Percentiles rank a stretch among this genome's conserved stretches.
Conservation (phyloP, 2,888 invertebrate species). For the Sphinx pinastri region DNA sequence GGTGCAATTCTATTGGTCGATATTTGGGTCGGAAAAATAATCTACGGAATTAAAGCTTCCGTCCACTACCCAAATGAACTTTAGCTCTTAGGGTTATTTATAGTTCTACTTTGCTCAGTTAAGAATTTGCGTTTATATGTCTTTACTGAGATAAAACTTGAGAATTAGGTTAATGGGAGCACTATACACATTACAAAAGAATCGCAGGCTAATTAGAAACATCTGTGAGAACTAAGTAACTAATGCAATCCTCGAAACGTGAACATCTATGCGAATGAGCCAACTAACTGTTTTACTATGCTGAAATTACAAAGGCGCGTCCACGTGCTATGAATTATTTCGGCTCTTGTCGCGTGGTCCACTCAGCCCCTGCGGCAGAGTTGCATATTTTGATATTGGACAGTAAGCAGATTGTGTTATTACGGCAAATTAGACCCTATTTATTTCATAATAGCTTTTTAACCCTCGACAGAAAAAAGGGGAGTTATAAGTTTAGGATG, state of each 20-base stretch:
- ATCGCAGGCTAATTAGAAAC: slow-evolving; percentile 18
- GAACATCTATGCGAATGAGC: neutral
- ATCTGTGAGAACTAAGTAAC: neutral
- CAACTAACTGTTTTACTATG: neutral
- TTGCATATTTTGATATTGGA: too few species aligned
- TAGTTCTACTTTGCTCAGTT: neutral
- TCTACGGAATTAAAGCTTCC: neutral
- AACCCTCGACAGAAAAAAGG: too few species aligned
- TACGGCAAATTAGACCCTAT: too few species aligned
- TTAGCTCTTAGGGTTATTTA: neutral
- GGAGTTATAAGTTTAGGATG: too few species aligned
- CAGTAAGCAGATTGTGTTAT: too few species aligned
- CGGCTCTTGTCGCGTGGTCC: too few species aligned
- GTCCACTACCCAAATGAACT: slow-evolving; percentile 1
- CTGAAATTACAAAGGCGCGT: neutral
- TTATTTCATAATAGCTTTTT: too few species aligned
- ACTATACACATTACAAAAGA: neutral
- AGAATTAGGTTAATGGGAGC: slow-evolving; percentile 15
- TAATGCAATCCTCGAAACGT: slow-evolving; percentile 2
- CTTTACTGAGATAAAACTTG: slow-evolving; percentile 3
- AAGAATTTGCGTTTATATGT: neutral
- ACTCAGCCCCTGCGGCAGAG: too few species aligned
- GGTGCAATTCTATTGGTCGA: too few species aligned
- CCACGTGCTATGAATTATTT: too few species aligned
- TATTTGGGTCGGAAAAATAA: too few species aligned